A percentile compares a stretch with the other conserved stretches of the same genome.
Evolutionary conservation across 2,113 vertebrate genomes (phyloP).

Genomic region (Micromys minutus): DNA sequence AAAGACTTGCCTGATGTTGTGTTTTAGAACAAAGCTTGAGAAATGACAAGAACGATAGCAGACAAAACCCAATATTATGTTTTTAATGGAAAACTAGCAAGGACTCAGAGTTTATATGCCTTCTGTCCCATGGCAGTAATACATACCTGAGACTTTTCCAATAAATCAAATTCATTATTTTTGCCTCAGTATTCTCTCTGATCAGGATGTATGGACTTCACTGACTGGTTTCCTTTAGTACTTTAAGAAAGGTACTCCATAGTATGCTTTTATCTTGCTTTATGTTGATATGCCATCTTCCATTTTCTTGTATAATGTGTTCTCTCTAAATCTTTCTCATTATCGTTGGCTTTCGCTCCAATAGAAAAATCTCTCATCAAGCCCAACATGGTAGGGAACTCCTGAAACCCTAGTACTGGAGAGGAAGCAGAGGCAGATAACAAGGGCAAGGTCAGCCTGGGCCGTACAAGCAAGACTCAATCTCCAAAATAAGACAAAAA

Average conservation of each 20-base stretch:
- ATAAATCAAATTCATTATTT: neutral
- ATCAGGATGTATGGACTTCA: neutral
- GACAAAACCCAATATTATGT: neutral
- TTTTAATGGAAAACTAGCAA: neutral
- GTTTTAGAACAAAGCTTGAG: neutral
- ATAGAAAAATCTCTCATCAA: neutral
- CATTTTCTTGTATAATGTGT: neutral
- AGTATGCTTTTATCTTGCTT: neutral
- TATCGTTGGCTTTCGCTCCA: neutral
- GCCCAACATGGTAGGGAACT: neutral
- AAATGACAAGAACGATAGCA: neutral
- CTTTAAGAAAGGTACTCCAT: neutral
- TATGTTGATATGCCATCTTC: neutral
- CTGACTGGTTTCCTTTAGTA: neutral
- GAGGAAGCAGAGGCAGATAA: neutral
- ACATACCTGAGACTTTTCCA: neutral
- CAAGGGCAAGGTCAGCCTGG: neutral
- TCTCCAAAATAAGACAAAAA: neutral
- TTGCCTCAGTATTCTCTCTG: neutral
- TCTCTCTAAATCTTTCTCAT: neutral
- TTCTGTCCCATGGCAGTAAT: neutral
- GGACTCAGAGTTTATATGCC: neutral
- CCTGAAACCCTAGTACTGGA: neutral
- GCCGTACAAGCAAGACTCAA: neutral
- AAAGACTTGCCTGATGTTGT: neutral